A percentile compares a stretch with the other conserved stretches of the same genome.
phyloP scores from a whole-genome alignment of 2,797 vertebrate species.

The Echiichthys vipera region DNA sequence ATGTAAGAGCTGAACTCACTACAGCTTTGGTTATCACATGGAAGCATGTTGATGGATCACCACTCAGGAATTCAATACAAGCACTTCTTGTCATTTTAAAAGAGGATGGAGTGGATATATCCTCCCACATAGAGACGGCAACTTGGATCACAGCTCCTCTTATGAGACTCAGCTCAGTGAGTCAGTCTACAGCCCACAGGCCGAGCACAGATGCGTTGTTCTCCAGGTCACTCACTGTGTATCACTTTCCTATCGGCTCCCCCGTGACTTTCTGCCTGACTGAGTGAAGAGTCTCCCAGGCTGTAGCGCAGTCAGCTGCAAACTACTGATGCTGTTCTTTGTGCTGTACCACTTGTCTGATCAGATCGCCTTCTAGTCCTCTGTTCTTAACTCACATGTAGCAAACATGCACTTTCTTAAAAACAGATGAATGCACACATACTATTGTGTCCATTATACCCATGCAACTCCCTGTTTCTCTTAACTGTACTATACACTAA shows the following conservation, averaged over 20 bases:
- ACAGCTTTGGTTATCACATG: constrained; percentile 21
- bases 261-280: constrained; percentile 57
- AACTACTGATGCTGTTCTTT: constrained; percentile 33
- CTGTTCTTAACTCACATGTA: constrained; percentile 28
- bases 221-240: constrained; percentile 69
- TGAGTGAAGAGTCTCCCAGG: constrained; percentile 53
- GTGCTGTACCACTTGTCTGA: constrained; percentile 55
- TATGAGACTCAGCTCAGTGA: constrained; percentile 63
- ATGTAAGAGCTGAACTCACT: constrained; percentile 21
- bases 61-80: constrained; percentile 33
- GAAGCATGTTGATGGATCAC: constrained; percentile 37
- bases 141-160: constrained; percentile 64
- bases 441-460: constrained; percentile 5
- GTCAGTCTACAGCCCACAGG: constrained; percentile 71
- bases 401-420: constrained; percentile 24
- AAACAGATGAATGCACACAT: constrained; percentile 2
- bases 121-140: constrained; percentile 71
- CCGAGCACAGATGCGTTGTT: constrained; percentile 53
- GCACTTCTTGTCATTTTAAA: constrained; percentile 65
- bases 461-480: background rate
- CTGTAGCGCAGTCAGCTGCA: constrained; percentile 45
- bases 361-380: constrained; percentile 49
- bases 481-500: background rate
- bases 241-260: constrained; percentile 61
- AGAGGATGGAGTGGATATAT: constrained; percentile 55